Evolutionary conservation across 1,140 invertebrate genomes (phyloP).

Genomic region (Drosophila sechellia): DNA sequence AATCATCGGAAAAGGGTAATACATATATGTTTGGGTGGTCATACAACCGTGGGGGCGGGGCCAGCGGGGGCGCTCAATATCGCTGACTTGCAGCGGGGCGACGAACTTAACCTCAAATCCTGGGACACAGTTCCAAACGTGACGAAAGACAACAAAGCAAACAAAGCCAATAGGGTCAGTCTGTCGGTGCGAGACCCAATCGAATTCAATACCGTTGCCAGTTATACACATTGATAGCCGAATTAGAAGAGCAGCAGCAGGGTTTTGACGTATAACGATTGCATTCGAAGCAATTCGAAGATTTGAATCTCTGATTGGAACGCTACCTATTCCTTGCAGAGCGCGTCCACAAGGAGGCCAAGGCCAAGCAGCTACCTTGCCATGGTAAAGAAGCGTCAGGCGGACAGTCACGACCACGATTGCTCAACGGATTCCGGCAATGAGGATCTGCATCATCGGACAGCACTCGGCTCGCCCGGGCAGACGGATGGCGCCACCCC

Average conservation of each 20-base stretch:
- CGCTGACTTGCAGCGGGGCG: slow-evolving; percentile 3
- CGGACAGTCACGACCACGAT: slow-evolving; percentile 86
- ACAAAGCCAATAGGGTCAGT: slow-evolving; percentile 21
- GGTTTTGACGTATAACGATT: too few species aligned
- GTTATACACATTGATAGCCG: slow-evolving; percentile 19
- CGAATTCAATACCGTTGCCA: not conserved
- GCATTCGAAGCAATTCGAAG: too few species aligned
- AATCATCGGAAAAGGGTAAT: not conserved
- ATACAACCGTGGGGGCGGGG: not conserved
- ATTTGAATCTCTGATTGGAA: too few species aligned
- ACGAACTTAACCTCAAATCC: slow-evolving; percentile 41
- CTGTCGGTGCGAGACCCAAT: not conserved
- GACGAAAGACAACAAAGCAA: slow-evolving; percentile 46
- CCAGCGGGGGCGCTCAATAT: not conserved
- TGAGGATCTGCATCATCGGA: slow-evolving; percentile 81
- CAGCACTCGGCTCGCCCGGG: slow-evolving; percentile 19
- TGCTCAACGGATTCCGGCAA: slow-evolving; percentile 88
- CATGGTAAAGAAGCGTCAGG: slow-evolving; percentile 87
- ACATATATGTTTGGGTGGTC: too few species aligned
- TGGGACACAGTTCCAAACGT: slow-evolving; percentile 16
- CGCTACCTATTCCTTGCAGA: not conserved
- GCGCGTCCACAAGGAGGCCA: slow-evolving; percentile 22
- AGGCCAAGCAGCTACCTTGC: slow-evolving; percentile 15
- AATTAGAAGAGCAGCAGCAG: slow-evolving; percentile 38
- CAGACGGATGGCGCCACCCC: slow-evolving; percentile 38